Percentiles rank a stretch among this genome's conserved stretches.
Evolutionary conservation across 1,140 invertebrate genomes (phyloP).

Genomic region (Procambarus virginalis): DNA sequence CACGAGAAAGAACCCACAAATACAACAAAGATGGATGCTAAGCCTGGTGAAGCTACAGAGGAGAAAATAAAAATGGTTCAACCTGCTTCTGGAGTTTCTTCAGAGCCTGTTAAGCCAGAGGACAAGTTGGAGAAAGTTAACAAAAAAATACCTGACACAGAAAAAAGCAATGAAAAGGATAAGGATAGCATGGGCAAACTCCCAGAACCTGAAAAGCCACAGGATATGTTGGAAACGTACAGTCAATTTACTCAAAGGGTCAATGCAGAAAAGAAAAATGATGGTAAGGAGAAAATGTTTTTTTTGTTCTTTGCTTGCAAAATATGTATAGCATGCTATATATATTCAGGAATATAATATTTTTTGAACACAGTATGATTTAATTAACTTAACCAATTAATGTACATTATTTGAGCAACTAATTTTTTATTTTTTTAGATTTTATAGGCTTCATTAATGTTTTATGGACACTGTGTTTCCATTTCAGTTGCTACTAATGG

Average conservation of each 20-base stretch:
- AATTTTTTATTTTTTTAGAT: background rate
- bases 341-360: too few relatives aligned
- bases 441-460: too few relatives aligned
- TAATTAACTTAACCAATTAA: background rate
- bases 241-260: constrained; percentile 70
- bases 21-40: background rate
- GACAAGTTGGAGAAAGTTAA: constrained; percentile 14
- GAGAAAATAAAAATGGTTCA: background rate
- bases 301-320: background rate
- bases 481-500: constrained; percentile 46
- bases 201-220: constrained; percentile 26
- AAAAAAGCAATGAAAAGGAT: constrained; percentile 14
- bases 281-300: constrained; percentile 35
- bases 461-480: background rate
- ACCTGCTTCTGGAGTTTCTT: background rate
- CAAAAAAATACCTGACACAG: background rate
- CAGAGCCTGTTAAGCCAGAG: background rate
- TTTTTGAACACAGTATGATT: background rate
- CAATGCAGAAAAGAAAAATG: constrained; percentile 68
- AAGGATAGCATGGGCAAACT: background rate
- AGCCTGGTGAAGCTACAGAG: background rate
- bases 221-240: constrained; percentile 67
- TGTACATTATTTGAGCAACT: too few relatives aligned
- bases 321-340: too few relatives aligned
- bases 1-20: background rate